These are phyloP conservation scores for Nothoprocta pentlandii DNA, from an alignment of 2,113 vertebrate species.

Conservation along the genomic window DNA sequence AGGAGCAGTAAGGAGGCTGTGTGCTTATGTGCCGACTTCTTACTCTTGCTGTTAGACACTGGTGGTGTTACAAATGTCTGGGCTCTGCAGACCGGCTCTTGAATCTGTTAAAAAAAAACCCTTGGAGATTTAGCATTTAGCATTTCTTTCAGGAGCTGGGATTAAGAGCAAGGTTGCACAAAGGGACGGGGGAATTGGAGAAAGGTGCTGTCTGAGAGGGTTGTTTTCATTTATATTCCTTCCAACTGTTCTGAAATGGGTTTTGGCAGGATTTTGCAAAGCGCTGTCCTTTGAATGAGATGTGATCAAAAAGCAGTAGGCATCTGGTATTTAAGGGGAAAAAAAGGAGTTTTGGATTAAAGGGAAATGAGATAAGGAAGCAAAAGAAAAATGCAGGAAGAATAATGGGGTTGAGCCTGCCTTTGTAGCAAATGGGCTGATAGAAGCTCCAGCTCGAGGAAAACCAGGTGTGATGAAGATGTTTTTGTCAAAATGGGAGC, in stretches of 20 bases:
- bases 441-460: background rate
- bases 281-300: background rate
- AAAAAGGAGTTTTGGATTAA: background rate
- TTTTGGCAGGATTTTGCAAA: background rate
- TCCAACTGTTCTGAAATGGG: background rate
- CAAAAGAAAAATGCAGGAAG: background rate
- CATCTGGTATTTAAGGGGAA: background rate
- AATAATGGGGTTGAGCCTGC: rapidly evolving
- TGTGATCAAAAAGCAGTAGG: background rate
- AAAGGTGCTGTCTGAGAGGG: background rate
- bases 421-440: background rate
- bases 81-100: background rate
- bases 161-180: background rate
- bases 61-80: background rate
- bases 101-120: background rate
- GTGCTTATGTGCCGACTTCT: background rate
- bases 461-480: rapidly evolving
- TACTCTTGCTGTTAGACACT: background rate
- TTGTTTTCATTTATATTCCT: background rate
- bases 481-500: background rate
- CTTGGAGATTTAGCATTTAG: background rate
- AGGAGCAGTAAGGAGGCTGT: background rate
- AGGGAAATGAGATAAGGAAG: background rate
- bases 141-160: background rate
- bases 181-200: background rate